These are phyloP conservation scores for Phoebastria nigripes DNA, from an alignment of 2,797 vertebrate species.

Conservation along the genomic window DNA sequence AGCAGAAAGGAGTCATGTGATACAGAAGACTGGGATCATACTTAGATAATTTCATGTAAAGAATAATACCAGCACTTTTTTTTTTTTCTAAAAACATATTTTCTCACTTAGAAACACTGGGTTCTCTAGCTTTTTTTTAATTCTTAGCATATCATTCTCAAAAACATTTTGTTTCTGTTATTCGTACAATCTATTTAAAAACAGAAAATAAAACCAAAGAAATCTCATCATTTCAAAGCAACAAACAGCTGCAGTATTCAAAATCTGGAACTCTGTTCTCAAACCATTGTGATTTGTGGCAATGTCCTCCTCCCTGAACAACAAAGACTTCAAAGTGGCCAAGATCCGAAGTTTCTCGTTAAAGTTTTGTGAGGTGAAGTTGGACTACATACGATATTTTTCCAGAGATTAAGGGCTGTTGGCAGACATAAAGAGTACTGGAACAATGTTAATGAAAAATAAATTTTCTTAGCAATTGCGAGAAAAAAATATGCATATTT, in stretches of 20 bases:
- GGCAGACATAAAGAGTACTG: constrained; percentile 4
- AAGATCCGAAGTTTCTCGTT: constrained; percentile 50
- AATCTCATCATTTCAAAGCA: not conserved
- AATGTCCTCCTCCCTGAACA: not conserved
- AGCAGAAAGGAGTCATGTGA: not conserved
- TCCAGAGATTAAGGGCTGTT: constrained; percentile 23
- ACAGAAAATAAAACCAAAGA: not conserved
- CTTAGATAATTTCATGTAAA: not conserved
- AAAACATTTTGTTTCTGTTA: not conserved
- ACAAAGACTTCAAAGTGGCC: constrained; percentile 10
- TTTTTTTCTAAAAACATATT: not conserved
- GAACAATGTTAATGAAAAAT: constrained; percentile 52
- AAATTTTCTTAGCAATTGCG: constrained; percentile 22
- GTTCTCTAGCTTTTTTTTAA: not conserved
- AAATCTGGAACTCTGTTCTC: not conserved
- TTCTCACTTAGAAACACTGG: not conserved
- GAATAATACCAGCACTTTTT: not conserved
- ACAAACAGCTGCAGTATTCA: not conserved
- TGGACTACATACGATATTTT: constrained; percentile 58
- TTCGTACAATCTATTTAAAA: not conserved
- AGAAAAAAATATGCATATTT: not conserved
- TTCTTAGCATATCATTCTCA: not conserved
- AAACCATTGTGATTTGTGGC: not conserved
- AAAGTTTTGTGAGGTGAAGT: constrained; percentile 71
- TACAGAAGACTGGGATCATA: not conserved